Conservation (phyloP, 2,113 vertebrate species). For the Butorides virescens region DNA sequence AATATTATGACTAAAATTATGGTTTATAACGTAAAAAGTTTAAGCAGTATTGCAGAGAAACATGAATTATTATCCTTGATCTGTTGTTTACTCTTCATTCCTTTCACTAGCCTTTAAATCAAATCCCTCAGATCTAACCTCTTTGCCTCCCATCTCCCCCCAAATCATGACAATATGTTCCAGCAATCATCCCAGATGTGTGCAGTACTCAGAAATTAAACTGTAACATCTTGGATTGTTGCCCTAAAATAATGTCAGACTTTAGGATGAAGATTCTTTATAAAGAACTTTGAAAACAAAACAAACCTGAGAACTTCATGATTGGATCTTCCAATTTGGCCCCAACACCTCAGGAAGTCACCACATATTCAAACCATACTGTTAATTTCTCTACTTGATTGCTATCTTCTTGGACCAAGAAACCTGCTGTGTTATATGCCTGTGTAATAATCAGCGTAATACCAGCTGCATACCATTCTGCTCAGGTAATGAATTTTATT, state of each 20-base stretch:
- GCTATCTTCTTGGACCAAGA: background rate
- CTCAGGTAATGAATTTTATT: background rate
- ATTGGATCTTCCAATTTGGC: background rate
- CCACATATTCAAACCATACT: background rate
- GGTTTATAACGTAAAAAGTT: background rate
- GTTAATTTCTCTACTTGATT: background rate
- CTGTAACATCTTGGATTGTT: background rate
- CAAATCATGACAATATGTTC: background rate
- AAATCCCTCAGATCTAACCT: background rate
- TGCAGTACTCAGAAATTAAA: background rate
- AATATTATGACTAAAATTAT: conserved; percentile 23
- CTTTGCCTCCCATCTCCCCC: background rate
- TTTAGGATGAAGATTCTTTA: background rate
- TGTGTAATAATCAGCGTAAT: background rate
- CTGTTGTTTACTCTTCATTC: background rate
- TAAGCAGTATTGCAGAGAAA: background rate
- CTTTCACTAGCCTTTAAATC: background rate
- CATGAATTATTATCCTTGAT: background rate
- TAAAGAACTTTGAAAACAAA: background rate
- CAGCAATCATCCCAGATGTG: background rate
- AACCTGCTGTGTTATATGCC: background rate
- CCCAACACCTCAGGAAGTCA: background rate
- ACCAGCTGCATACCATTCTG: background rate
- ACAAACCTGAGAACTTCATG: background rate
- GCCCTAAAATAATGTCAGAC: background rate